phyloP scores from a whole-genome alignment of 2,113 vertebrate genomes.

The Leptosomus discolor region DNA sequence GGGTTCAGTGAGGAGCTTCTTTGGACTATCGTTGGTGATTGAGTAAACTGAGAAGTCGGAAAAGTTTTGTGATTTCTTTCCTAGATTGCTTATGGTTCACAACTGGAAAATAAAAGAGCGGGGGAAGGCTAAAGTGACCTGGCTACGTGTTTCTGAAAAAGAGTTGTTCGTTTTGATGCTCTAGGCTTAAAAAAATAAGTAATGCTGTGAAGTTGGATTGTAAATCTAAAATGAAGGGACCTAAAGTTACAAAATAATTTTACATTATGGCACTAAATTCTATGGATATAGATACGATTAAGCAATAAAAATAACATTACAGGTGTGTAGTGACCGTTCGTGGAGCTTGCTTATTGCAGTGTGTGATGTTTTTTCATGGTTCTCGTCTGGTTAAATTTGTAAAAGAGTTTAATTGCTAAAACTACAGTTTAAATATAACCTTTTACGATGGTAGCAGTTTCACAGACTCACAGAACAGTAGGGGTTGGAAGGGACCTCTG shows the following conservation, averaged over 20 bases:
- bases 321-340: neutral
- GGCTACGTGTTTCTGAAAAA: neutral
- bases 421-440: neutral
- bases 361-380: neutral
- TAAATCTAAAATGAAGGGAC: neutral
- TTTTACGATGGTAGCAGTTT: neutral
- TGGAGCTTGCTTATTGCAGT: neutral
- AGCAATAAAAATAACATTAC: neutral
- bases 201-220: neutral
- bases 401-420: neutral
- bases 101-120: neutral
- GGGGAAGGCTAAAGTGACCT: neutral
- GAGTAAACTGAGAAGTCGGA: neutral
- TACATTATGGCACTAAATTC: neutral
- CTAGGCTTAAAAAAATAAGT: neutral
- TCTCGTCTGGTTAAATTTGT: neutral
- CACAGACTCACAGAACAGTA: too few relatives aligned
- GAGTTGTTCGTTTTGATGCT: neutral
- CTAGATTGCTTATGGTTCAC: neutral
- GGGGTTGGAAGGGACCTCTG: too few relatives aligned
- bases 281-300: neutral
- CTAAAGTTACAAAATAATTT: neutral
- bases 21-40: neutral
- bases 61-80: neutral
- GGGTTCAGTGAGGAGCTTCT: neutral